Evolutionary conservation across 2,888 invertebrate genomes (phyloP).

Genomic region (Sipunculus nudus): DNA sequence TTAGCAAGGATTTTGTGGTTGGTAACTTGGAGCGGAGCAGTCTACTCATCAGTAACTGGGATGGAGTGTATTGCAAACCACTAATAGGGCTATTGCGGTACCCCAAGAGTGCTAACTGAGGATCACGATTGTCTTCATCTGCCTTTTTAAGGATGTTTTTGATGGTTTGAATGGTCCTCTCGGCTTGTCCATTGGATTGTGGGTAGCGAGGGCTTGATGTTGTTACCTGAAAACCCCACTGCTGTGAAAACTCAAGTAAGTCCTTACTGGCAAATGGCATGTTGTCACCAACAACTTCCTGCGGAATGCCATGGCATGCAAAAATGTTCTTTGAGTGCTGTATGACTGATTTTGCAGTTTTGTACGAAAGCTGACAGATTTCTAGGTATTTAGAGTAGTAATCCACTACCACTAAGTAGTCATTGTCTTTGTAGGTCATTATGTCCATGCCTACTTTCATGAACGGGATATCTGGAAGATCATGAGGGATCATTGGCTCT

Average conservation of each 20-base stretch:
- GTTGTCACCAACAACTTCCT: constrained; percentile 32
- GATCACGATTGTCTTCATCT: constrained; percentile 21
- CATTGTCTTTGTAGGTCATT: constrained; percentile 13
- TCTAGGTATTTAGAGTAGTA: constrained; percentile 42
- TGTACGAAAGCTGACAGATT: constrained; percentile 24
- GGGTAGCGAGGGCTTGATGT: constrained; percentile 24
- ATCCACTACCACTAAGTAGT: constrained; percentile 37
- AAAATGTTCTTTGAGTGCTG: constrained; percentile 27
- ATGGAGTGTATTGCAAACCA: constrained; percentile 29
- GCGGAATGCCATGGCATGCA: constrained; percentile 34
- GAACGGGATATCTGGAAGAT: constrained; percentile 29
- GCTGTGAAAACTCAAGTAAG: constrained; percentile 19
- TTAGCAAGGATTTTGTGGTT: neutral
- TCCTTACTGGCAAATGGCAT: constrained; percentile 32
- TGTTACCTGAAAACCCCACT: constrained; percentile 20
- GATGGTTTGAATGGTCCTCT: constrained; percentile 23
- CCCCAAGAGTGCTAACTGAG: constrained; percentile 29
- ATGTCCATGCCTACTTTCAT: constrained; percentile 32
- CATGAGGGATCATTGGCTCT: constrained; percentile 26
- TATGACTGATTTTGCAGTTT: constrained; percentile 31
- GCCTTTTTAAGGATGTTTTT: constrained; percentile 33
- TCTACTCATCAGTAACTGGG: constrained; percentile 36
- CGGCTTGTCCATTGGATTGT: constrained; percentile 32
- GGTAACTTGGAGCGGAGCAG: constrained; percentile 26
- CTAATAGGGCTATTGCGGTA: constrained; percentile 37